Evolutionary conservation across 2,888 invertebrate genomes (phyloP).

Genomic region (Drosophila fungiperda): DNA sequence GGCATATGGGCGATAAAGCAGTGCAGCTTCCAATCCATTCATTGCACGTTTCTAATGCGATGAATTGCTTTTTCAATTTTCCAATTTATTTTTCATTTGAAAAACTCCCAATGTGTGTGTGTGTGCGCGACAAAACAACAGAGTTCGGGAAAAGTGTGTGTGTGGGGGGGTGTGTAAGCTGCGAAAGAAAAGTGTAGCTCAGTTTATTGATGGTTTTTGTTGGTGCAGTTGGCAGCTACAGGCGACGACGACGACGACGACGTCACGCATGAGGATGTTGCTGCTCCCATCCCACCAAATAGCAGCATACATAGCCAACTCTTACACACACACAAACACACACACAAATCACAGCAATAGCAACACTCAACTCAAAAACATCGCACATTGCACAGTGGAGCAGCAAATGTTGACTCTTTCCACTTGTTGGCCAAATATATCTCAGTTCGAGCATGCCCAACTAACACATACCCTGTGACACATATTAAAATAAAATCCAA

Average conservation of each 20-base stretch:
- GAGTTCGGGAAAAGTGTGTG: constrained; percentile 5
- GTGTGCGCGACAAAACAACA: constrained; percentile 1
- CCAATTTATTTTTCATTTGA: constrained; percentile 77
- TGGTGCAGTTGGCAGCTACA: constrained; percentile 43
- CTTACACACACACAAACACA: constrained; percentile 1
- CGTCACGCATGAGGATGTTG: constrained; percentile 20
- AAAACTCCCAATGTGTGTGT: constrained; percentile 26
- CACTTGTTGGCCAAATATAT: background rate
- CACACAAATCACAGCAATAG: background rate
- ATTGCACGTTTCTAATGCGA: constrained; percentile 75
- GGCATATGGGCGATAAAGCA: constrained; percentile 55
- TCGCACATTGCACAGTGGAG: constrained; percentile 24
- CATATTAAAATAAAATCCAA: background rate
- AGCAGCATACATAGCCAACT: constrained; percentile 1
- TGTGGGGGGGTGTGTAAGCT: background rate
- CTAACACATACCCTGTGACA: constrained; percentile 6
- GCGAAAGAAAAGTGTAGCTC: constrained; percentile 32
- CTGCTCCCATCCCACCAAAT: constrained; percentile 8
- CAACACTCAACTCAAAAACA: constrained; percentile 13
- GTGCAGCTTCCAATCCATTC: constrained; percentile 46
- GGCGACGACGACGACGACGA: constrained; percentile 5
- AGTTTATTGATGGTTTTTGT: constrained; percentile 62
- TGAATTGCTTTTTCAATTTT: constrained; percentile 80
- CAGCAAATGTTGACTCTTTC: constrained; percentile 13
- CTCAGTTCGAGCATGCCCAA: background rate